Evolutionary conservation across 2,888 invertebrate species (phyloP).

Genomic region (Nycteola revayana): DNA sequence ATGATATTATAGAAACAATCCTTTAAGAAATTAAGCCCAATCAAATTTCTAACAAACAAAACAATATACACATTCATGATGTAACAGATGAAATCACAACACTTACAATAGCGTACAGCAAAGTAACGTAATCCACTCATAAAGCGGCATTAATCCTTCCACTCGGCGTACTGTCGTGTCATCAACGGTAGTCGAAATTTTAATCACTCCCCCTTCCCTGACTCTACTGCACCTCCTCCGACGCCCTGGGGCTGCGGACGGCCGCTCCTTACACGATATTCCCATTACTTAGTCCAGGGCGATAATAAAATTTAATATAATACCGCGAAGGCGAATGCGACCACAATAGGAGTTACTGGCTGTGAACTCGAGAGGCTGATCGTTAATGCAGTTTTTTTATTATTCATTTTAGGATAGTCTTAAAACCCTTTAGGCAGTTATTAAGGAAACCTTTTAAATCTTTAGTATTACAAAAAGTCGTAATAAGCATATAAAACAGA

Average conservation of each 20-base stretch:
- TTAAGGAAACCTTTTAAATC: too few species aligned
- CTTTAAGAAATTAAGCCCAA: too few species aligned
- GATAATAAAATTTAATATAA: slow-evolving; percentile 83
- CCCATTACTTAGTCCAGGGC: slow-evolving; percentile 82
- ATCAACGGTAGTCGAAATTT: slow-evolving; percentile 80
- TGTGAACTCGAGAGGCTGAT: slow-evolving; percentile 27
- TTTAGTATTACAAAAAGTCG: too few species aligned
- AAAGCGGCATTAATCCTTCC: slow-evolving; percentile 76
- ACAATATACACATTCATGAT: slow-evolving; percentile 19
- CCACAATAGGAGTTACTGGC: slow-evolving; percentile 56
- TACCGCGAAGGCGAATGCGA: slow-evolving; percentile 68
- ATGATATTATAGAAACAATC: too few species aligned
- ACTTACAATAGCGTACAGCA: slow-evolving; percentile 49
- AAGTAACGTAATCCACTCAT: slow-evolving; percentile 76
- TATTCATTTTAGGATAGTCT: too few species aligned
- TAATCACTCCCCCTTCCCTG: slow-evolving; percentile 67
- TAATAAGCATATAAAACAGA: too few species aligned
- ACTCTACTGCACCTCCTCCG: slow-evolving; percentile 35
- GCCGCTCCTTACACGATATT: slow-evolving; percentile 82
- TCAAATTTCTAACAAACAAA: too few species aligned
- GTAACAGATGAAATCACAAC: slow-evolving; percentile 57
- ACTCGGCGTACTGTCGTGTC: slow-evolving; percentile 72
- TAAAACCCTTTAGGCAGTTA: too few species aligned
- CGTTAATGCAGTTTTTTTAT: not conserved
- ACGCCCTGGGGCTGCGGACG: slow-evolving; percentile 67